A percentile compares a stretch with the other conserved stretches of the same genome.
Evolutionary conservation across 2,888 invertebrate genomes (phyloP).

Genomic region (Lingula anatina): DNA sequence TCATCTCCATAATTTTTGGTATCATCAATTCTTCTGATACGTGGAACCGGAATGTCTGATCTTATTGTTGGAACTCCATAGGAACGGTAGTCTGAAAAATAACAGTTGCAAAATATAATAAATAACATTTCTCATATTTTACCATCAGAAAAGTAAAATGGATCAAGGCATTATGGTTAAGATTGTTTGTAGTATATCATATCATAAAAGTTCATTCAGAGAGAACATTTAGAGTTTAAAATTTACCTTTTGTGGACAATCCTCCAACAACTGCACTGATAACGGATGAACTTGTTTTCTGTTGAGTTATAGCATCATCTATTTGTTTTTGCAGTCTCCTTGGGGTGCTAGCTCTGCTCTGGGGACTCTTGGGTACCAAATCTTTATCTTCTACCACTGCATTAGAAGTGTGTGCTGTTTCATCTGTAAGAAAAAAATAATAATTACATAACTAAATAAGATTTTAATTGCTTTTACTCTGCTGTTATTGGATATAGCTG

Average conservation of each 20-base stretch:
- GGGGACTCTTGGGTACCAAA: conserved; percentile 22
- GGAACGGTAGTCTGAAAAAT: conserved; percentile 34
- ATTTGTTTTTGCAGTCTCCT: conserved; percentile 40
- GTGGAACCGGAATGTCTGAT: conserved; percentile 41
- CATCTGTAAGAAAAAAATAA: not conserved
- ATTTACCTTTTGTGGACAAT: conserved; percentile 34
- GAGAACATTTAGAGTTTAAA: too few species aligned
- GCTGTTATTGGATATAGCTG: not conserved
- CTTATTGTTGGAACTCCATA: conserved; percentile 50
- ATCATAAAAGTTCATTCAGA: too few species aligned
- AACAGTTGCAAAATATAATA: too few species aligned
- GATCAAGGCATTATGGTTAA: too few species aligned
- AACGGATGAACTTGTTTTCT: conserved; percentile 40
- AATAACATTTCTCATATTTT: too few species aligned
- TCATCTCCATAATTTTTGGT: conserved; percentile 47
- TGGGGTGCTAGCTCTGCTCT: conserved; percentile 31
- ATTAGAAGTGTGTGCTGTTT: conserved; percentile 3
- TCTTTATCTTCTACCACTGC: conserved; percentile 13
- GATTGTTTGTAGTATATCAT: too few species aligned
- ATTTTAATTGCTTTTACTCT: not conserved
- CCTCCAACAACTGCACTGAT: conserved; percentile 46
- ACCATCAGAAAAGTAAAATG: too few species aligned
- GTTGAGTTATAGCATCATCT: conserved; percentile 39
- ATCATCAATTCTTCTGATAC: conserved; percentile 39
- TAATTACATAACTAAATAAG: not conserved